Evolutionary conservation across 30 jellyfish, hydroid and myxozoan genomes (phyloP), one percentile per base, ranked within the genome.

Genomic region (Calvadosia cruxmelitensis): DNA sequence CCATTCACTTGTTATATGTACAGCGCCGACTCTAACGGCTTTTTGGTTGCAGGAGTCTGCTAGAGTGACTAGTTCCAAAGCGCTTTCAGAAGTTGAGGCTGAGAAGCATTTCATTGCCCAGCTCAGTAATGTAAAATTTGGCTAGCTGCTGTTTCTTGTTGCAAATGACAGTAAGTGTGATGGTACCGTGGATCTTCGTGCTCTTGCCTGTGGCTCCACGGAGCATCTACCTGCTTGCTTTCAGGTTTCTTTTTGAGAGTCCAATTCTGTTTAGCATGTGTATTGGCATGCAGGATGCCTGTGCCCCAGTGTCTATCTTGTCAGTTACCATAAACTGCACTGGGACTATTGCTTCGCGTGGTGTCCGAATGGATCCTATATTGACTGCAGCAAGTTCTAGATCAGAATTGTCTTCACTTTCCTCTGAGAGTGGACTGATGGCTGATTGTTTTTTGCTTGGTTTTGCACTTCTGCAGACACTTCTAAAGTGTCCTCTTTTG

Each of bases 221-320:
- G 29, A 66, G 76, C 34, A 30, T 66, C 76, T 30, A 27, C 2
- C 34, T 26, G 61, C n/a, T n/a, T n/a, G n/a, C n/a, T n/a, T n/a
- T 66, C 31, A 63, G 76, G n/a, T 31, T 30, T 24, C 2, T 66
- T 23, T 66, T 33, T 31, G 31, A 30, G 34, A 31, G 34, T 24
- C 34, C 26, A 5, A 31, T 26, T 5, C 34, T 33, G 31, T 66
- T 27, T 34, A 32, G 64, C 31, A 35, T 61, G 27, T 33, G 34
- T 35, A 16, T 42, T 32, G 76, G 64, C 76, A 66, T 66, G 27
- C 76, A 66, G 15, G 76, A 16, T 20, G 34, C 76, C 76, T 30
- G 31, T 31, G 64, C 61, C 26, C 31, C 76, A 10, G 64, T 66
- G 76, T 32, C 72, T 3, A 66, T 28, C 34, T 66, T 66, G 64